Conservation (phyloP, 2,888 invertebrate species). For the Brenthis daphne region DNA sequence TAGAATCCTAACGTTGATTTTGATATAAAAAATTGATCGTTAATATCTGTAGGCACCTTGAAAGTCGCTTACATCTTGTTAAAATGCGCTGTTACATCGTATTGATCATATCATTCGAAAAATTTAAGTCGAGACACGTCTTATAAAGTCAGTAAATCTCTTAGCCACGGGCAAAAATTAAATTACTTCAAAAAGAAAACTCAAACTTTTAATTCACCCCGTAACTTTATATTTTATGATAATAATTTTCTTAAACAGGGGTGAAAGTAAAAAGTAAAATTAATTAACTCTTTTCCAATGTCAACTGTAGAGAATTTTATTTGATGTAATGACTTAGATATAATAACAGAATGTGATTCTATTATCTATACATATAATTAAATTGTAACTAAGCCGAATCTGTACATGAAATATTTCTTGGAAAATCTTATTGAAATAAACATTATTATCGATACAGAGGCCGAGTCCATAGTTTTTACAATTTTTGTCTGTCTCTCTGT, state of each 20-base stretch:
- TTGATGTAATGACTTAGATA: background rate
- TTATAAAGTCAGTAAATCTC: conserved; percentile 32
- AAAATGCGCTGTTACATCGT: background rate
- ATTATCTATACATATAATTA: no score
- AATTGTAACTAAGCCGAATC: no score
- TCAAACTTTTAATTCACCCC: conserved; percentile 40
- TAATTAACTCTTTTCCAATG: conserved; percentile 37
- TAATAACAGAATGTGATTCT: no score
- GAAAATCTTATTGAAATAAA: no score
- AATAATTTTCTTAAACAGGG: conserved; percentile 39
- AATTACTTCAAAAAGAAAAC: conserved; percentile 41
- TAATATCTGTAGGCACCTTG: no score
- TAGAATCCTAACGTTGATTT: no score
- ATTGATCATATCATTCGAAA: conserved; percentile 9
- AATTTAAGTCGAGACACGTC: conserved; percentile 11
- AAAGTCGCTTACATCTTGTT: background rate
- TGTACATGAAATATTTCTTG: no score
- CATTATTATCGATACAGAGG: no score
- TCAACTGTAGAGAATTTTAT: conserved; percentile 12
- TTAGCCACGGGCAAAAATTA: conserved; percentile 37
- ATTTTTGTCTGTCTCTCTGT: no score
- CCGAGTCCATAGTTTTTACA: no score
- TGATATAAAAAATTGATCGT: no score
- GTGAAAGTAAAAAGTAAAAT: conserved; percentile 35
- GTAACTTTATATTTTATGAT: conserved; percentile 42